A percentile compares a stretch with the other conserved stretches of the same genome.
phyloP scores from a whole-genome alignment of 2,113 vertebrate species.

The Myotis lucifugus region DNA sequence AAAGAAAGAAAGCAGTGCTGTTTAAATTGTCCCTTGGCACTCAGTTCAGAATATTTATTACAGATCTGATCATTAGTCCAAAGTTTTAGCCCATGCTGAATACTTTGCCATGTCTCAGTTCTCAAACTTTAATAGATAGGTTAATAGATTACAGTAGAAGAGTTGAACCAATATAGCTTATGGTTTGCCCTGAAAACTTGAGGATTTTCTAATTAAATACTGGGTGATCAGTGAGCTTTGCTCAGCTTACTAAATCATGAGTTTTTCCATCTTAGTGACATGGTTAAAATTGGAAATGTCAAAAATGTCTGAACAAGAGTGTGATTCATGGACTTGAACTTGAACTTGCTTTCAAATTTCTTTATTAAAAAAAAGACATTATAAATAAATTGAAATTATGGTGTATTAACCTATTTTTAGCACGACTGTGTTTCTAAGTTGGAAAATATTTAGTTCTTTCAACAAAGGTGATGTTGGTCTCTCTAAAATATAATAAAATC shows the following conservation, averaged over 20 bases:
- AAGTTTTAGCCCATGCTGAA: slow-evolving; percentile 18
- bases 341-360: slow-evolving; percentile 75
- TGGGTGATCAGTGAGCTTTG: slow-evolving; percentile 8
- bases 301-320: slow-evolving; percentile 59
- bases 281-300: slow-evolving; percentile 82
- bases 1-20: neutral
- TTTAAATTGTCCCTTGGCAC: slow-evolving; percentile 9
- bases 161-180: slow-evolving; percentile 26
- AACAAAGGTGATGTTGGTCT: slow-evolving; percentile 23
- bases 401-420: slow-evolving; percentile 56
- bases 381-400: slow-evolving; percentile 73
- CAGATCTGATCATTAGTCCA: neutral
- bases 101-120: slow-evolving; percentile 46
- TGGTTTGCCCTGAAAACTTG: slow-evolving; percentile 60
- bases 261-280: slow-evolving; percentile 71
- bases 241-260: slow-evolving; percentile 73
- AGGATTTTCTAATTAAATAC: slow-evolving; percentile 69
- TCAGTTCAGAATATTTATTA: neutral
- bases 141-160: slow-evolving; percentile 56
- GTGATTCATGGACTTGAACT: slow-evolving; percentile 71
- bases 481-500: slow-evolving; percentile 54
- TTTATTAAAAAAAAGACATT: slow-evolving; percentile 74
- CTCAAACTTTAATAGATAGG: slow-evolving; percentile 21
- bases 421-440: slow-evolving; percentile 61
- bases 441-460: slow-evolving; percentile 67